Percentiles rank a stretch among this genome's conserved stretches.
Conservation (phyloP, 92 coral and sea anemone genomes). For the Chrysogorgia sp. region DNA sequence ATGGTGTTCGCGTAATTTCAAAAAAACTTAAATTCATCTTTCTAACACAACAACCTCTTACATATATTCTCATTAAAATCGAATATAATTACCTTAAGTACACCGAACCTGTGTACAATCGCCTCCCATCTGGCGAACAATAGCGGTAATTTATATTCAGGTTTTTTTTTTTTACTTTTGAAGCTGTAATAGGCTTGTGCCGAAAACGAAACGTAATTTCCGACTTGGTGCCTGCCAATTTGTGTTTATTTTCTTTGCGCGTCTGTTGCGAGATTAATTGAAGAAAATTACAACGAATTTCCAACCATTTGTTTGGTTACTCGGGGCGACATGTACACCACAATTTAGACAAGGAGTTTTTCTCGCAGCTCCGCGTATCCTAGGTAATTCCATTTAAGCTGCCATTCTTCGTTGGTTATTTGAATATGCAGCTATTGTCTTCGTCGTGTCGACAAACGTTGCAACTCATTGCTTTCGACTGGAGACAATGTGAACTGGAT, state of each 20-base stretch:
- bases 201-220: background rate
- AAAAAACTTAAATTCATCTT: no score
- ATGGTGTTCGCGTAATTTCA: no score
- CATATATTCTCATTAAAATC: background rate
- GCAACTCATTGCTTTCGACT: background rate
- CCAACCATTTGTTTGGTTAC: background rate
- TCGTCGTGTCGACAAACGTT: background rate
- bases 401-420: background rate
- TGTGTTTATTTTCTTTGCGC: background rate
- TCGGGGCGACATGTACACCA: background rate
- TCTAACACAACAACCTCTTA: background rate
- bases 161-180: background rate
- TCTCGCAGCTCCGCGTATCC: background rate
- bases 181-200: background rate
- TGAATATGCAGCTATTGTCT: background rate
- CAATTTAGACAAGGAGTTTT: background rate
- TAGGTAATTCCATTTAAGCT: background rate
- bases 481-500: background rate
- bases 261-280: background rate
- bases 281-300: background rate
- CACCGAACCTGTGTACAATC: background rate
- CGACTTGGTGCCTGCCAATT: background rate
- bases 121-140: background rate
- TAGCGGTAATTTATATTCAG: background rate
- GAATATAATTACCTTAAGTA: slow-evolving; percentile 2